These are phyloP conservation scores for Caenorhabditis sp. DNA, from an alignment of 2,888 invertebrate genomes.

Conservation along the genomic window DNA sequence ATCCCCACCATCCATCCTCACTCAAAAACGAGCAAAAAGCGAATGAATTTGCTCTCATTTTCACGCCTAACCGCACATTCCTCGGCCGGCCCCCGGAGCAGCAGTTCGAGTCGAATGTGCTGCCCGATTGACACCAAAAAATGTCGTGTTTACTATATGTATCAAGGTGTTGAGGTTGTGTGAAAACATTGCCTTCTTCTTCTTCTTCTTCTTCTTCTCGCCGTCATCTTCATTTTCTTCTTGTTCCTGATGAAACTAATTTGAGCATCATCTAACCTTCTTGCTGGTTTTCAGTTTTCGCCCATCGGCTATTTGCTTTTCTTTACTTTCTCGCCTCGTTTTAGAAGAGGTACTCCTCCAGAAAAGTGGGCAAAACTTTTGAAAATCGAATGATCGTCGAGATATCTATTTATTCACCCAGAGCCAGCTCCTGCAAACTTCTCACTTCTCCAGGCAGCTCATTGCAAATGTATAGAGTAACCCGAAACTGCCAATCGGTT, in stretches of 20 bases:
- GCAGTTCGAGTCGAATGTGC: constrained; percentile 2
- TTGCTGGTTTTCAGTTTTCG: background rate
- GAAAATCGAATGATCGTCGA: constrained; percentile 3
- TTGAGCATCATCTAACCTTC: background rate
- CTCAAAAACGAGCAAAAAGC: too few relatives aligned
- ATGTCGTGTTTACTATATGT: background rate
- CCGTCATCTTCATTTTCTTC: constrained; percentile 3
- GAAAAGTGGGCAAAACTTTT: constrained; percentile 1
- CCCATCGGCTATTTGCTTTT: constrained; percentile 56
- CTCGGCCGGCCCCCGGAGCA: background rate
- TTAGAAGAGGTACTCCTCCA: background rate
- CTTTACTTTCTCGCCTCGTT: constrained; percentile 38
- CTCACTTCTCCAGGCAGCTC: background rate
- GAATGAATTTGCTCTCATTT: constrained; percentile 61
- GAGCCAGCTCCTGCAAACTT: constrained; percentile 32
- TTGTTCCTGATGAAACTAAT: constrained; percentile 45
- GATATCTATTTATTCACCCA: background rate
- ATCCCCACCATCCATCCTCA: too few relatives aligned
- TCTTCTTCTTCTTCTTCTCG: too few relatives aligned
- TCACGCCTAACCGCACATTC: constrained; percentile 51
- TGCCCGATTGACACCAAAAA: constrained; percentile 3
- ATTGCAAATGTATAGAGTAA: constrained; percentile 48
- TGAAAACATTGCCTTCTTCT: constrained; percentile 2
- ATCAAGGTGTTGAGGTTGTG: too few relatives aligned
- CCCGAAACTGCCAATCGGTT: constrained; percentile 22